These are phyloP conservation scores for Nycticorax nycticorax DNA, from an alignment of 2,113 vertebrate species.

Conservation along the genomic window DNA sequence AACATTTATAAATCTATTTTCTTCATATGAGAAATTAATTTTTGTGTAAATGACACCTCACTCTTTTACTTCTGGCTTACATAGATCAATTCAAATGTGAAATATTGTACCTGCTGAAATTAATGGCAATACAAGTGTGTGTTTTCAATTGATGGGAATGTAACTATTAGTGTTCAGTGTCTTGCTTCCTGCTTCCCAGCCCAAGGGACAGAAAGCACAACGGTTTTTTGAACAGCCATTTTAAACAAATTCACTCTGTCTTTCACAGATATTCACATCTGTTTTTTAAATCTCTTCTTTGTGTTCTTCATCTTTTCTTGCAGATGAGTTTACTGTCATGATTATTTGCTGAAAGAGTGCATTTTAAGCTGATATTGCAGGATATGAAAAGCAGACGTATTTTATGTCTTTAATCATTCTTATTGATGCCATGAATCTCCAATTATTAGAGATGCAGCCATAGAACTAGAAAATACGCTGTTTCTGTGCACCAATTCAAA, in stretches of 20 bases:
- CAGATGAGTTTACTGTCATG: neutral
- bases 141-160: neutral
- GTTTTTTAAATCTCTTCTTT: neutral
- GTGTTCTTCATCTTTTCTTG: neutral
- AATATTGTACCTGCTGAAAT: neutral
- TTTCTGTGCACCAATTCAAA: neutral
- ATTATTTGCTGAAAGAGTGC: neutral
- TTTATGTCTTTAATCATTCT: neutral
- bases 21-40: neutral
- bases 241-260: neutral
- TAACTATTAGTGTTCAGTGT: neutral
- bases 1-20: neutral
- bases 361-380: neutral
- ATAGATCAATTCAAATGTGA: neutral
- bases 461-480: neutral
- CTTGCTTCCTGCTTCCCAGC: neutral
- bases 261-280: neutral
- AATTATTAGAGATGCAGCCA: neutral
- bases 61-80: neutral
- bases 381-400: neutral
- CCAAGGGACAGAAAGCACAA: neutral
- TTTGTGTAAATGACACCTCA: neutral
- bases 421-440: neutral
- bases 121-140: neutral
- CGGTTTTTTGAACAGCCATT: neutral